Conservation (phyloP, 2,888 invertebrate species). For the Abrostola tripartita region DNA sequence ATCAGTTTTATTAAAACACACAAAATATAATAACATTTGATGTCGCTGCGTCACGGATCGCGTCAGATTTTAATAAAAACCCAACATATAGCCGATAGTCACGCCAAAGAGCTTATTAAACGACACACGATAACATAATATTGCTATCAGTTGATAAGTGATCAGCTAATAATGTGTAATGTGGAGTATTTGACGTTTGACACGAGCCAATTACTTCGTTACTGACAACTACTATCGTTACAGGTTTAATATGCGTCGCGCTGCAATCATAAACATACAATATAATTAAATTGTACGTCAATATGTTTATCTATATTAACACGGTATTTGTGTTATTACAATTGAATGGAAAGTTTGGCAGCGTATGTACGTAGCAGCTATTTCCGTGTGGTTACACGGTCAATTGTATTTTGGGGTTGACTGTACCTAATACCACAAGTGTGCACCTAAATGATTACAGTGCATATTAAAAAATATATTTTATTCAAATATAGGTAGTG, state of each 20-base stretch:
- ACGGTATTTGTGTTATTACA: constrained; percentile 43
- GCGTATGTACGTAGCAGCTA: constrained; percentile 21
- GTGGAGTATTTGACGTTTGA: constrained; percentile 55
- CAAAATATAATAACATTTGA: constrained; percentile 59
- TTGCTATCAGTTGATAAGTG: constrained; percentile 57
- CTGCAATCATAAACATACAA: constrained; percentile 44
- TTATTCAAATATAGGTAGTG: no score
- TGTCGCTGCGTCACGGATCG: constrained; percentile 56
- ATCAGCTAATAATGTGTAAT: constrained; percentile 65
- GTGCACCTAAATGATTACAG: not conserved
- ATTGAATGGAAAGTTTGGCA: constrained; percentile 22
- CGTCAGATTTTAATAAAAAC: constrained; percentile 66
- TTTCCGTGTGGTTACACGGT: not conserved
- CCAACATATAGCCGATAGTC: constrained; percentile 50
- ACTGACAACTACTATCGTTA: constrained; percentile 26
- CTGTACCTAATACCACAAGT: not conserved
- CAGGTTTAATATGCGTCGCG: constrained; percentile 24
- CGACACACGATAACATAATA: constrained; percentile 60
- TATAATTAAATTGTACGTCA: constrained; percentile 51
- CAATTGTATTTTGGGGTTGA: constrained; percentile 2
- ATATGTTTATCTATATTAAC: constrained; percentile 40
- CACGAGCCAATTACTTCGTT: constrained; percentile 50
- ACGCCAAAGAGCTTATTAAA: constrained; percentile 57
- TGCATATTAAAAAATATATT: no score
- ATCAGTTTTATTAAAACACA: constrained; percentile 59